Percentiles rank a stretch among this genome's conserved stretches.
Evolutionary conservation across 2,888 invertebrate genomes (phyloP).

Genomic region (Pristionchus mayeri): DNA sequence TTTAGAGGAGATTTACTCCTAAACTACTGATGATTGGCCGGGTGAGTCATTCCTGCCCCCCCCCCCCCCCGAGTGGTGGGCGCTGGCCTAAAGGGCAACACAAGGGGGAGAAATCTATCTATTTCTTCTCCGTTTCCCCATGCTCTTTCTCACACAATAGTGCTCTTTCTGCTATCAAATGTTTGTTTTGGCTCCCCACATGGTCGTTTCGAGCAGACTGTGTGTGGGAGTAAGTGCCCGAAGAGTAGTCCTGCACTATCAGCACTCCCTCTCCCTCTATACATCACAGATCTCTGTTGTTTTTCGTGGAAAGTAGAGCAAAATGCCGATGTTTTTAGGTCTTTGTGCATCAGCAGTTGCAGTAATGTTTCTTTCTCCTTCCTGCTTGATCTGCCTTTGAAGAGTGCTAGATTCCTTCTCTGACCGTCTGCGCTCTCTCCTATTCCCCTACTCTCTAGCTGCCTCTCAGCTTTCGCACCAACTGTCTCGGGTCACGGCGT

Average conservation of each 20-base stretch:
- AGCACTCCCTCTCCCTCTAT: not conserved
- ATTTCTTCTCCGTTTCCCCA: not conserved
- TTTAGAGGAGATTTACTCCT: too few species aligned
- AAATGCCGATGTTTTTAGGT: not conserved
- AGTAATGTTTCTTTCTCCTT: not conserved
- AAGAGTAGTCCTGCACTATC: not conserved
- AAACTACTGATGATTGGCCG: too few species aligned
- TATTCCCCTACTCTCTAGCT: not conserved
- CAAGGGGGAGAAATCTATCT: not conserved
- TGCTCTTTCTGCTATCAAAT: not conserved
- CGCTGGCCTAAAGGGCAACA: not conserved
- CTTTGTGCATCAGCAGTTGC: not conserved
- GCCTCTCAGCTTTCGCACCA: conserved; percentile 22
- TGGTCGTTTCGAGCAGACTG: not conserved
- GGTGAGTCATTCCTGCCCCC: not conserved
- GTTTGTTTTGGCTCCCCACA: not conserved
- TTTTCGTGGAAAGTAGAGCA: too few species aligned
- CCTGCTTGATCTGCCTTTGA: not conserved
- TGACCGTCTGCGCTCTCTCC: not conserved
- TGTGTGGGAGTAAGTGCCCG: not conserved
- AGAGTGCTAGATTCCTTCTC: too few species aligned
- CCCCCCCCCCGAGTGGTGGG: not conserved
- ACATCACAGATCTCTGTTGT: not conserved
- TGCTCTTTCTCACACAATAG: not conserved
- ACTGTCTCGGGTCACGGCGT: conserved; percentile 44